These are phyloP conservation scores for Arctocebus calabarensis DNA, from an alignment of 2,797 vertebrate genomes.

Conservation along the genomic window DNA sequence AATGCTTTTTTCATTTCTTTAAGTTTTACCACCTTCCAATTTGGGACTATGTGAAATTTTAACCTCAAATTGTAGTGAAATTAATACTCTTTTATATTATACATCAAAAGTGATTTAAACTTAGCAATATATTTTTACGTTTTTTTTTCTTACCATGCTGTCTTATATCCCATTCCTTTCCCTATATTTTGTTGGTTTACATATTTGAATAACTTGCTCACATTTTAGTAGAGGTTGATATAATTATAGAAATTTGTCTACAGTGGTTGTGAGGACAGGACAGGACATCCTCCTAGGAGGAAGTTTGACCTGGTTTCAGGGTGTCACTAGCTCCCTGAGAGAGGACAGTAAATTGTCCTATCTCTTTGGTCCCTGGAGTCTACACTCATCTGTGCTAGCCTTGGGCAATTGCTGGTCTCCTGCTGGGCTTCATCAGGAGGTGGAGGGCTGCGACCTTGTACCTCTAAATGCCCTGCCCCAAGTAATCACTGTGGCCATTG, in stretches of 20 bases:
- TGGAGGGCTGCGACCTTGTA: rapidly evolving
- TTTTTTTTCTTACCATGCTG: not conserved
- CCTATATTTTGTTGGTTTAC: not conserved
- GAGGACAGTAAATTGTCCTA: not conserved
- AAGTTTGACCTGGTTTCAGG: not conserved
- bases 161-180: not conserved
- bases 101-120: conserved; percentile 1
- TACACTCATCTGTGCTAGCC: not conserved
- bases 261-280: not conserved
- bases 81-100: conserved; percentile 14
- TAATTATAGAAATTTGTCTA: not conserved
- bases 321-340: not conserved
- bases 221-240: not conserved
- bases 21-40: not conserved
- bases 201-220: not conserved
- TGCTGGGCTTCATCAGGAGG: not conserved
- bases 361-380: not conserved
- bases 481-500: not conserved
- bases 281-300: not conserved
- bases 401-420: not conserved
- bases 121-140: not conserved
- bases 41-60: conserved; percentile 7
- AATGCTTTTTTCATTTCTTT: conserved; percentile 35
- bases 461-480: not conserved
- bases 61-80: not conserved